A percentile compares a stretch with the other conserved stretches of the same genome.
These are phyloP conservation scores for Fregata magnificens DNA, from an alignment of 2,113 vertebrate species.

Conservation along the genomic window DNA sequence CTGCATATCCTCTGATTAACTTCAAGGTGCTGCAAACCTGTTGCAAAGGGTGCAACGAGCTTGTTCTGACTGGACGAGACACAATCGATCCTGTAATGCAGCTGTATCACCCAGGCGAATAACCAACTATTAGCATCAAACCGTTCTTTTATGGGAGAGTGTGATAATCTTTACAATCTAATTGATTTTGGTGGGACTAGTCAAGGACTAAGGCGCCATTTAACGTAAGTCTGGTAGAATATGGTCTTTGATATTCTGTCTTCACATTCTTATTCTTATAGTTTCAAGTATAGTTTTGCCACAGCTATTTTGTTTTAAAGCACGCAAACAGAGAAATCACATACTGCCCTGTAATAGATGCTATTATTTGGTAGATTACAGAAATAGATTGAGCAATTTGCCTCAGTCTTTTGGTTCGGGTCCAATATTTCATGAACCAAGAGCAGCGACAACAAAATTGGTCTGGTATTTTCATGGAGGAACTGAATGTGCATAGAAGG, in stretches of 20 bases:
- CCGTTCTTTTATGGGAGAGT: fast-evolving
- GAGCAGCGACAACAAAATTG: fast-evolving
- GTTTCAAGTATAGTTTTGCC: neutral
- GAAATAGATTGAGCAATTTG: neutral
- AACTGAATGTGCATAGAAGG: fast-evolving
- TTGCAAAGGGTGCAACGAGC: neutral
- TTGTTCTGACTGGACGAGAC: neutral
- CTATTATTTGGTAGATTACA: neutral
- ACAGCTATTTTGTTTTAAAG: neutral
- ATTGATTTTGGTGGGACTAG: neutral
- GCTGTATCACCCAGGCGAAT: neutral
- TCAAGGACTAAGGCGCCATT: neutral
- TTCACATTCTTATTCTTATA: fast-evolving
- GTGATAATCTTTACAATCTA: fast-evolving
- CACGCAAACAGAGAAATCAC: neutral
- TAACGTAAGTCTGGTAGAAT: neutral
- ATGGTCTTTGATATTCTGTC: fast-evolving
- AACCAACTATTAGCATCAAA: neutral
- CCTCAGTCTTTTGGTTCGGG: neutral
- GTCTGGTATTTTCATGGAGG: neutral
- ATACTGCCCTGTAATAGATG: neutral
- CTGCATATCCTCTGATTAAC: neutral
- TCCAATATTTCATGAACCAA: neutral
- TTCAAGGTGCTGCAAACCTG: neutral
- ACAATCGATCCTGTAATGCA: fast-evolving